These are phyloP conservation scores for Pogoniulus pusillus DNA, from an alignment of 2,797 vertebrate species.

Conservation along the genomic window DNA sequence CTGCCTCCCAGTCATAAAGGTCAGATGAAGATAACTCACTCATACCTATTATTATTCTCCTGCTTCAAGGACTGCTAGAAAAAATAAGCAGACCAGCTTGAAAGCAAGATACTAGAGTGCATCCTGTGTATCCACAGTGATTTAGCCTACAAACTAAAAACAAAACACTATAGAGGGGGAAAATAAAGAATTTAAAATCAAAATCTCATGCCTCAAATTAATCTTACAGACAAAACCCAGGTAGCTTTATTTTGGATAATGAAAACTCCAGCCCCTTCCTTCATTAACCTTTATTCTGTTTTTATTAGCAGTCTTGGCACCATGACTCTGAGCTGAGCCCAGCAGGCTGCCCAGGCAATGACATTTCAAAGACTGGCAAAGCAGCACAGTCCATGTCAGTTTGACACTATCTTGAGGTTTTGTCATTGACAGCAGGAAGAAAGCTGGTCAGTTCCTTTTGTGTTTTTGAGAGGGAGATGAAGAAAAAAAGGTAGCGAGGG, in stretches of 20 bases:
- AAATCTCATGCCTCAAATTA: conserved; percentile 63
- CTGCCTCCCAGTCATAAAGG: background rate
- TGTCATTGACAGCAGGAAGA: conserved; percentile 74
- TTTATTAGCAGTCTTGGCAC: conserved; percentile 75
- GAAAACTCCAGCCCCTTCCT: conserved; percentile 50
- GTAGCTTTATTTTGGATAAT: conserved; percentile 68
- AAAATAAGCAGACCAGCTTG: background rate
- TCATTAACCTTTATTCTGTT: conserved; percentile 86
- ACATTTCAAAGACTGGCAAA: conserved; percentile 80
- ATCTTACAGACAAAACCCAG: conserved; percentile 49
- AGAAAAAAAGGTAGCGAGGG: background rate
- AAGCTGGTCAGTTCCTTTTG: conserved; percentile 37
- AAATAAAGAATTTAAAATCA: conserved; percentile 54
- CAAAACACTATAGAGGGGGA: background rate
- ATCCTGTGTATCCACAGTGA: background rate
- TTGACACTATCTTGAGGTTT: conserved; percentile 68
- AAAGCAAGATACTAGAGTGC: background rate
- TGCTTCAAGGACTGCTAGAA: background rate
- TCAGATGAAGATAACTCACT: background rate
- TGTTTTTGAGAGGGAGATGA: conserved; percentile 52
- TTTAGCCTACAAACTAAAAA: conserved; percentile 19
- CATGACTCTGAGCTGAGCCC: conserved; percentile 61
- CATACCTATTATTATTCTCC: background rate
- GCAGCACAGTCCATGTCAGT: conserved; percentile 48
- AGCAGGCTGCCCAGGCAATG: conserved; percentile 76